Conservation (phyloP, 2,797 vertebrate genomes). For the Acomys russatus region DNA sequence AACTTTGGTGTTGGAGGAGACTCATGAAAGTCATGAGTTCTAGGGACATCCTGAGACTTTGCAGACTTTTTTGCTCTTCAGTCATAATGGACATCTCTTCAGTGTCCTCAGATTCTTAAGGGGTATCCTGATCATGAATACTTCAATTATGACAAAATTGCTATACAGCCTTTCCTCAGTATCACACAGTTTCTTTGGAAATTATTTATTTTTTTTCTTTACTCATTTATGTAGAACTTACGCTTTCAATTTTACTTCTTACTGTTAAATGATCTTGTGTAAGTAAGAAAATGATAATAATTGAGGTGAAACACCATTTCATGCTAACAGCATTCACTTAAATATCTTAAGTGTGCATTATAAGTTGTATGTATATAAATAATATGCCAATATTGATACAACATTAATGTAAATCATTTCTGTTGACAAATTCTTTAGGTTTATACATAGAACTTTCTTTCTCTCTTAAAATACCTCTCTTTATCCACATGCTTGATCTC, state of each 20-base stretch:
- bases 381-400: not conserved
- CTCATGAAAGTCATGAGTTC: not conserved
- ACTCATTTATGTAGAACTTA: not conserved
- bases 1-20: not conserved
- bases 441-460: not conserved
- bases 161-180: rapidly evolving
- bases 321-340: not conserved
- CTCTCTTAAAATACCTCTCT: not conserved
- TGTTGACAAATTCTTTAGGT: not conserved
- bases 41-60: not conserved
- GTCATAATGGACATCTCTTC: not conserved
- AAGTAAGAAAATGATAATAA: not conserved
- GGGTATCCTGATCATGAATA: not conserved
- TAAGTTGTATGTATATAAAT: not conserved
- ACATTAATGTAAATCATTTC: not conserved
- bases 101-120: no score
- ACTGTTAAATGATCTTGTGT: not conserved
- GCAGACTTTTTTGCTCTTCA: not conserved
- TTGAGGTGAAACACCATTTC: not conserved
- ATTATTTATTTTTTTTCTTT: not conserved
- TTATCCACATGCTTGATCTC: not conserved
- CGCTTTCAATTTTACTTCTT: not conserved
- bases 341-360: not conserved
- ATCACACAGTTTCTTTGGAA: not conserved
- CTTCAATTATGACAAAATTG: not conserved